Conservation (phyloP, 2,113 vertebrate species). For the Periophthalmodon schlosseri region DNA sequence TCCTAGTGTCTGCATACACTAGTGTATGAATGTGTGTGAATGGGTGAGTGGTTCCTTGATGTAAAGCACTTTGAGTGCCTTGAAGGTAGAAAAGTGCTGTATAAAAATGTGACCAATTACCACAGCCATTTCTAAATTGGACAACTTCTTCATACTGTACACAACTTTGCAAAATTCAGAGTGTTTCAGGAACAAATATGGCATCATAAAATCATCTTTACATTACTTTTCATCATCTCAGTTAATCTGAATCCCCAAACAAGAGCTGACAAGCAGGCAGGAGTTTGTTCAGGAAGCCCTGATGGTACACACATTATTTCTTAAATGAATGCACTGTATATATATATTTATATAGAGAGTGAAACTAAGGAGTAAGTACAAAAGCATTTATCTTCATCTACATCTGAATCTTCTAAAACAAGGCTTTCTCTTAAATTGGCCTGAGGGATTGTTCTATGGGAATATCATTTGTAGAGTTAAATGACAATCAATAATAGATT, state of each 20-base stretch:
- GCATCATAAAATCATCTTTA: not conserved
- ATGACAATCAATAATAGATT: conserved; percentile 53
- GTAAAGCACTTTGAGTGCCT: no score
- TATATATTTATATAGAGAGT: not conserved
- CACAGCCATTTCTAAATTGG: no score
- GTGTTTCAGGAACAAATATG: not conserved
- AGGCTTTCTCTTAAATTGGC: conserved; percentile 4
- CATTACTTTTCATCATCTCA: not conserved
- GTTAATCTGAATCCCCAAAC: not conserved
- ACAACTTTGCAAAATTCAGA: not conserved
- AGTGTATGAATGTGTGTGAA: no score
- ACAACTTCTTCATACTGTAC: not conserved
- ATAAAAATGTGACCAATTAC: no score
- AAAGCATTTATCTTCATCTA: conserved; percentile 58
- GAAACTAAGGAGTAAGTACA: conserved; percentile 24
- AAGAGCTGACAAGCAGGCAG: not conserved
- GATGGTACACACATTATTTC: not conserved
- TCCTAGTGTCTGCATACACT: no score
- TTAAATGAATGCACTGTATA: not conserved
- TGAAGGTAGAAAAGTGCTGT: no score
- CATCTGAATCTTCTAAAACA: conserved; percentile 29
- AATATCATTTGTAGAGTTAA: conserved; percentile 36
- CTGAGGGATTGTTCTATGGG: conserved; percentile 26
- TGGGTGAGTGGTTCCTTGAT: no score
- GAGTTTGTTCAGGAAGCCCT: not conserved